A percentile compares a stretch with the other conserved stretches of the same genome.
Conservation (phyloP, 2,797 vertebrate species). For the Acipenser ruthenus region DNA sequence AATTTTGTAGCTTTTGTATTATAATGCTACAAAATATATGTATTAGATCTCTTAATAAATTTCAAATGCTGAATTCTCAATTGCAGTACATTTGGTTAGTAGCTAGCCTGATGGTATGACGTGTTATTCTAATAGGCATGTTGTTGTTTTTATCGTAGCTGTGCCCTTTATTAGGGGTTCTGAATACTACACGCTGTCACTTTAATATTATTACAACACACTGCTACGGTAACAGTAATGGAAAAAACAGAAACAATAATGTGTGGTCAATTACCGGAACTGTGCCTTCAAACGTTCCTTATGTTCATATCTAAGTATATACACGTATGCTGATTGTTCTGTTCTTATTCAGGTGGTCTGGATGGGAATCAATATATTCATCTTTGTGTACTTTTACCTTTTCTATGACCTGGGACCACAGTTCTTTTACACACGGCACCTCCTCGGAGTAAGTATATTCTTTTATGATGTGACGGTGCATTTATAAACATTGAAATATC, state of each 20-base stretch:
- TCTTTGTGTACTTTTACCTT: slow-evolving; percentile 73
- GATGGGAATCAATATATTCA: slow-evolving; percentile 79
- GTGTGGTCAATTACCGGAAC: too few species aligned
- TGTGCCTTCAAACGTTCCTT: too few species aligned
- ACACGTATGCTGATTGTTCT: not conserved
- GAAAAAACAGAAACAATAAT: too few species aligned
- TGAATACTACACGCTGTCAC: too few species aligned
- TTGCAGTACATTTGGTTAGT: too few species aligned
- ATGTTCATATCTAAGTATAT: not conserved
- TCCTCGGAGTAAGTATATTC: slow-evolving; percentile 69
- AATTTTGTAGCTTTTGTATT: not conserved
- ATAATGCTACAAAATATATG: not conserved
- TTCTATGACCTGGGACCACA: slow-evolving; percentile 51
- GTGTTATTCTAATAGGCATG: too few species aligned
- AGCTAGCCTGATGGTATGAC: too few species aligned
- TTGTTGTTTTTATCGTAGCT: too few species aligned
- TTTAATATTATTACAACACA: too few species aligned
- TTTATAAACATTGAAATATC: not conserved
- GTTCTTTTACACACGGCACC: slow-evolving; percentile 78
- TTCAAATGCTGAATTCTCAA: too few species aligned
- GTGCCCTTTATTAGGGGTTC: too few species aligned
- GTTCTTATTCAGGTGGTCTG: slow-evolving; percentile 57
- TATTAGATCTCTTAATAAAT: not conserved
- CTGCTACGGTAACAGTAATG: too few species aligned
- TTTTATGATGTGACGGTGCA: not conserved